Percentiles rank a stretch among this genome's conserved stretches.
phyloP scores from a whole-genome alignment of 1,140 invertebrate species.

The Telenomus remus region DNA sequence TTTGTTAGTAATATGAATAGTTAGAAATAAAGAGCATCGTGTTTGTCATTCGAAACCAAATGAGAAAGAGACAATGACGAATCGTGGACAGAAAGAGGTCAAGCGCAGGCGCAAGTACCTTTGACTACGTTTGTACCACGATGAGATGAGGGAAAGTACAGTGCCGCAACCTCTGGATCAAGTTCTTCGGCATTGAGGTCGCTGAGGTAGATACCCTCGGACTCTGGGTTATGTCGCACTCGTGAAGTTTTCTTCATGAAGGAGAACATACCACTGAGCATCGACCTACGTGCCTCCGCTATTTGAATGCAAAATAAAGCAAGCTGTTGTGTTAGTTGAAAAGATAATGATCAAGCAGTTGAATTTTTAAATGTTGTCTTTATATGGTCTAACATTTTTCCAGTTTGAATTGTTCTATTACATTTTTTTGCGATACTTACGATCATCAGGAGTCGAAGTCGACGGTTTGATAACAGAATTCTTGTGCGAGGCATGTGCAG shows the following conservation, averaged over 20 bases:
- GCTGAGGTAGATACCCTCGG: constrained; percentile 93
- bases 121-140: constrained; percentile 64
- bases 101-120: constrained; percentile 60
- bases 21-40: too few species aligned
- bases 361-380: constrained; percentile 4
- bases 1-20: too few species aligned
- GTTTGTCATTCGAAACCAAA: too few species aligned
- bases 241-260: constrained; percentile 90
- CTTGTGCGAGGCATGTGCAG: constrained; percentile 60
- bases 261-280: constrained; percentile 92
- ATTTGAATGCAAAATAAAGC: constrained; percentile 60
- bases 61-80: too few species aligned
- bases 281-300: constrained; percentile 81
- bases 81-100: constrained; percentile 19
- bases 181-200: constrained; percentile 92
- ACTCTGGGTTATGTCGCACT: constrained; percentile 81
- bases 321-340: constrained; percentile 60
- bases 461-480: constrained; percentile 62
- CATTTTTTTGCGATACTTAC: constrained; percentile 57
- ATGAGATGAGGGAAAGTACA: constrained; percentile 86
- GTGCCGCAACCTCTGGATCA: constrained; percentile 91
- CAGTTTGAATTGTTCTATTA: too few species aligned
- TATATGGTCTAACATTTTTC: too few species aligned
- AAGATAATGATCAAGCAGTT: constrained; percentile 25
- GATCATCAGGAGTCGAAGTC: constrained; percentile 60